These are phyloP conservation scores for Drosophila incognita DNA, from an alignment of 2,888 invertebrate species.

Conservation along the genomic window DNA sequence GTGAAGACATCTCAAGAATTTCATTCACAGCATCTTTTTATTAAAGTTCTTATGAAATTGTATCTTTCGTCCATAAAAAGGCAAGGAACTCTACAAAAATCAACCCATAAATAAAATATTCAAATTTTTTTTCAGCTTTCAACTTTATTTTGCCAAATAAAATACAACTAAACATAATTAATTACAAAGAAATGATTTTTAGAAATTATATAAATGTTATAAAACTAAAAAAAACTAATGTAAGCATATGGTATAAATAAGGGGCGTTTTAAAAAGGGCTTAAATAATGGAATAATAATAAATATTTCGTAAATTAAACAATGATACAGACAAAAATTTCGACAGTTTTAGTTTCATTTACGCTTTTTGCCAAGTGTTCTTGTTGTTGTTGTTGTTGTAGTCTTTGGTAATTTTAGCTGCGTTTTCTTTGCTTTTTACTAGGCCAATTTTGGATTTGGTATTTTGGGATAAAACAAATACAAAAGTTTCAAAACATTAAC, in stretches of 20 bases:
- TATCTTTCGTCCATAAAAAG: not conserved
- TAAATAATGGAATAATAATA: slow-evolving; percentile 43
- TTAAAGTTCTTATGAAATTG: not conserved
- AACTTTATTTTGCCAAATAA: slow-evolving; percentile 66
- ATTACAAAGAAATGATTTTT: slow-evolving; percentile 47
- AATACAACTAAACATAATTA: slow-evolving; percentile 40
- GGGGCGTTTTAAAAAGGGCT: slow-evolving; percentile 16
- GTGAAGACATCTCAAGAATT: not conserved
- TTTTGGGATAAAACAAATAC: slow-evolving; percentile 50
- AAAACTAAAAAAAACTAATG: slow-evolving; percentile 35
- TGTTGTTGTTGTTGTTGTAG: slow-evolving; percentile 49
- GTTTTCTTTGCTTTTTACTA: slow-evolving; percentile 56
- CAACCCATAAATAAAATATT: slow-evolving; percentile 6
- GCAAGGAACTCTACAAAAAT: not conserved
- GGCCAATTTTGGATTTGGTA: slow-evolving; percentile 69
- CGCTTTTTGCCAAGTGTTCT: slow-evolving; percentile 51
- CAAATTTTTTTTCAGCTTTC: slow-evolving; percentile 56
- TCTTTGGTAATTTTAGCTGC: slow-evolving; percentile 83
- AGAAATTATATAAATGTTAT: slow-evolving; percentile 42
- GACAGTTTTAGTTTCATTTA: slow-evolving; percentile 44
- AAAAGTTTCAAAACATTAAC: slow-evolving; percentile 39
- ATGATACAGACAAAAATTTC: slow-evolving; percentile 48
- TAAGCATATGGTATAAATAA: slow-evolving; percentile 25
- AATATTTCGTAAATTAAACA: slow-evolving; percentile 37
- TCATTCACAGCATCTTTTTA: not conserved